Evolutionary conservation across 2,113 vertebrate genomes (phyloP), one percentile per base, ranked within the genome.

Genomic region (Varanus komodoensis): DNA sequence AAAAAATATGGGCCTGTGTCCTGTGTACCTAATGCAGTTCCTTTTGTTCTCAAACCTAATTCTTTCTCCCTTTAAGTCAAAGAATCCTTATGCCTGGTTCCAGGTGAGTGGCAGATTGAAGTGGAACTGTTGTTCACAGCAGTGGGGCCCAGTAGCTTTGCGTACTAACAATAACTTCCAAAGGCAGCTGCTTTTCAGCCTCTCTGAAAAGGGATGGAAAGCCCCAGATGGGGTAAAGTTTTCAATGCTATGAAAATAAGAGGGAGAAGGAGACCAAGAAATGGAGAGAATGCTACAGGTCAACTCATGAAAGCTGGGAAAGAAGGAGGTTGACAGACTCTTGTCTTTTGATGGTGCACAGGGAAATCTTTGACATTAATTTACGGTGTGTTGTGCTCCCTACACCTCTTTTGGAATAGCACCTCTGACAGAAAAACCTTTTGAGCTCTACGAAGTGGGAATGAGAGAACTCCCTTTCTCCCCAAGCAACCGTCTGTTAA

Each of bases 381-480:
- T 94, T 90, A 29, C 1, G 86, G 52, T 6, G 89, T 29, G 19
- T 86, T 68, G 71, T 78, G 34, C 4, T 88, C 32, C 69, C 54
- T 64, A 11, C 11, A 3, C 11, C 25, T 48, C 74, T 90, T 78
- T 75, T 1, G 67, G 82, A 81, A 75, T 82, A 48, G 87, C 79
- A 90, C 61, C 54, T 90, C 86, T 61, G 74, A 79, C 29, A 89
- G 77, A 57, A 92, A 54, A 78, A 27, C 8, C 67, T 94, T 85
- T 78, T 38, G 61, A 94, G 84, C 8, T 92, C 87, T 86, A 29
- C n/a, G 89, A 91, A 93, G 9, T 82, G 6, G 32, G 29, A 93
- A 87, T 1, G 54, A 71, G 52, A 44, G 44, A 84, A 48, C 54
- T 64, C 0, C 50, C 83, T 52, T 91, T 90, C 21, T 38, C 54